Percentiles rank a stretch among this genome's conserved stretches.
Conservation (phyloP, 1,140 invertebrate species). For the Zaprionus capensis region DNA sequence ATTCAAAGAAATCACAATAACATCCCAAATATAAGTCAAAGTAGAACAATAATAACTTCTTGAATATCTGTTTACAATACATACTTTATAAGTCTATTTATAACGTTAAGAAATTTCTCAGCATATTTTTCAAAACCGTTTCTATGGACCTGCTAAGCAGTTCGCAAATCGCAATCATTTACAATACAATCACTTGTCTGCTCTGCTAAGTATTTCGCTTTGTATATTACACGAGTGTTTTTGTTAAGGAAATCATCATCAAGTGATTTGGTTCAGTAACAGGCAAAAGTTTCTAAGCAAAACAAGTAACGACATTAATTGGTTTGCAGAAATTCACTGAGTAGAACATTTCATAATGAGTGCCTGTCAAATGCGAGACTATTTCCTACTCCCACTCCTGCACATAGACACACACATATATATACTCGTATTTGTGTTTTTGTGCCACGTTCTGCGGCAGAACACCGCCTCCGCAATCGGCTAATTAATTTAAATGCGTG, state of each 20-base stretch:
- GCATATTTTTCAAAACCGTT: not conserved
- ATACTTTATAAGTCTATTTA: not conserved
- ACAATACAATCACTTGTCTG: not conserved
- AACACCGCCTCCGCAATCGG: slow-evolving; percentile 23
- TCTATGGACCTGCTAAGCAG: not conserved
- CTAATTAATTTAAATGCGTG: slow-evolving; percentile 76
- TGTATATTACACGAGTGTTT: not conserved
- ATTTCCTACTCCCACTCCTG: not conserved
- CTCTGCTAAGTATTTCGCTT: not conserved
- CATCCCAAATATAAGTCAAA: no score
- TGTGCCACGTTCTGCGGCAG: slow-evolving; percentile 18
- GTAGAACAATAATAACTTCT: no score
- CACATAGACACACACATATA: not conserved
- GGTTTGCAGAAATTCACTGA: not conserved
- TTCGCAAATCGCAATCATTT: not conserved
- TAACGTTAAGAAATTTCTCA: not conserved
- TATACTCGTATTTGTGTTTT: no score
- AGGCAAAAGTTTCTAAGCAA: not conserved
- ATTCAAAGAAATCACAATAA: no score
- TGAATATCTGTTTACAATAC: no score
- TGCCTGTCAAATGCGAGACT: not conserved
- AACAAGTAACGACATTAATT: slow-evolving; percentile 9
- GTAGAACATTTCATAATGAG: slow-evolving; percentile 4
- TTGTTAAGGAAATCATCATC: not conserved
- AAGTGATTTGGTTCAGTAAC: not conserved